phyloP scores from a whole-genome alignment of 2,888 invertebrate genomes.

The Sinotaia quadrata region DNA sequence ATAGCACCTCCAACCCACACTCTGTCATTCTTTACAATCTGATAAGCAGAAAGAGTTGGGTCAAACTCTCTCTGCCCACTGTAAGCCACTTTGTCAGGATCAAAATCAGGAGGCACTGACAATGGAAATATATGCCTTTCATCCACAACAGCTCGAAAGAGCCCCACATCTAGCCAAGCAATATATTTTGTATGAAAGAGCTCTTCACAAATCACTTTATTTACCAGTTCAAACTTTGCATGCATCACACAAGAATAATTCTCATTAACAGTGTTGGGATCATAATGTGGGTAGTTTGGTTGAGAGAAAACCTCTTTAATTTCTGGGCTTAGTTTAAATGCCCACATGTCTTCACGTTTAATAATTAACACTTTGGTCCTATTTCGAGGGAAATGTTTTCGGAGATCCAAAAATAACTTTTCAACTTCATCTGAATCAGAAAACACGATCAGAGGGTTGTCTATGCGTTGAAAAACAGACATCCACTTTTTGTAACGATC shows the following conservation, averaged over 20 bases:
- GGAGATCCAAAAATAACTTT: slow-evolving; percentile 39
- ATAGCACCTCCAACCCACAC: slow-evolving; percentile 64
- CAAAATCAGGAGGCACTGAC: slow-evolving; percentile 42
- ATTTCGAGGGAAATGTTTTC: slow-evolving; percentile 39
- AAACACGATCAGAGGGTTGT: slow-evolving; percentile 58
- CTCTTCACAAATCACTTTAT: slow-evolving; percentile 47
- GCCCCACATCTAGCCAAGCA: slow-evolving; percentile 64
- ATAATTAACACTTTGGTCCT: slow-evolving; percentile 46
- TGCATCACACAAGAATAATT: slow-evolving; percentile 66
- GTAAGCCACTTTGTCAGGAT: slow-evolving; percentile 45
- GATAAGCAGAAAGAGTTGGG: slow-evolving; percentile 35
- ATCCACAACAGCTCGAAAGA: slow-evolving; percentile 51
- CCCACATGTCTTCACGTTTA: slow-evolving; percentile 47
- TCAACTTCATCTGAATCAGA: slow-evolving; percentile 48
- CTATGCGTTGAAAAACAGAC: slow-evolving; percentile 51
- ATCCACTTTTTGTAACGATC: slow-evolving; percentile 56
- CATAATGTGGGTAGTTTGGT: slow-evolving; percentile 53
- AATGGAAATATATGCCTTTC: slow-evolving; percentile 41
- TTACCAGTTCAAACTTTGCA: slow-evolving; percentile 63
- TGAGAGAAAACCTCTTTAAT: slow-evolving; percentile 51
- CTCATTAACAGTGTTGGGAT: slow-evolving; percentile 62
- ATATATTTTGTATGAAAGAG: slow-evolving; percentile 57
- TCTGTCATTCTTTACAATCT: slow-evolving; percentile 47
- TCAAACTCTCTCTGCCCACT: slow-evolving; percentile 37
- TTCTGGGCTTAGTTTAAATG: slow-evolving; percentile 47